Evolutionary conservation across 2,797 vertebrate species (phyloP).

Genomic region (Arnoldichthys spilopterus): DNA sequence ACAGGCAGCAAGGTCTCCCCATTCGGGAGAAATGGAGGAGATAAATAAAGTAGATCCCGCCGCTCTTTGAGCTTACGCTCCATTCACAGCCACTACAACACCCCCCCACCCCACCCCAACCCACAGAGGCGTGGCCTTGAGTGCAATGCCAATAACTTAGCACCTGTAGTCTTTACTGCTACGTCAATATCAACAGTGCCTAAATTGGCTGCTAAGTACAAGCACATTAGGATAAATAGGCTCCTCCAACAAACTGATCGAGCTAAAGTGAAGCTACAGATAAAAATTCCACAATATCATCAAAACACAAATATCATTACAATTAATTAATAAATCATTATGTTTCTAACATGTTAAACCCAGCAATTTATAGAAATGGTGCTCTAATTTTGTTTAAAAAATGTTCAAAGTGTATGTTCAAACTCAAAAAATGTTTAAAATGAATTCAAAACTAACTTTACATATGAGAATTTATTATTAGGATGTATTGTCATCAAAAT

Average conservation of each 20-base stretch:
- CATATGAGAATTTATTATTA: too few relatives aligned
- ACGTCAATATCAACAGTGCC: constrained; percentile 11
- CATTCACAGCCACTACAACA: neutral
- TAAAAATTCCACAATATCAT: too few relatives aligned
- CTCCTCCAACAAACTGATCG: constrained; percentile 6
- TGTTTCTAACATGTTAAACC: too few relatives aligned
- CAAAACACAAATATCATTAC: too few relatives aligned
- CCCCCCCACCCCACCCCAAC: too few relatives aligned
- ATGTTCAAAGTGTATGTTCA: too few relatives aligned
- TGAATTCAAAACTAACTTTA: too few relatives aligned
- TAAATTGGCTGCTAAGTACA: constrained; percentile 16
- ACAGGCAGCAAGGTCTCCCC: constrained; percentile 76
- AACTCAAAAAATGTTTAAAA: too few relatives aligned
- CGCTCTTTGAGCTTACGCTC: neutral
- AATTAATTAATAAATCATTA: too few relatives aligned
- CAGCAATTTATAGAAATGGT: too few relatives aligned
- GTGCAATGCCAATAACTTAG: neutral
- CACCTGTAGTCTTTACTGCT: constrained; percentile 28
- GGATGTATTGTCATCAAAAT: too few relatives aligned
- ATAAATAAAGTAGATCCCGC: constrained; percentile 64
- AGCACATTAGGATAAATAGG: constrained; percentile 21
- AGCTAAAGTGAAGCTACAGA: neutral
- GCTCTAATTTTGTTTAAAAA: too few relatives aligned
- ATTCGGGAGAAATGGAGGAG: constrained; percentile 65
- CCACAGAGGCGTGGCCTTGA: neutral